These are phyloP conservation scores for Deilephila porcellus DNA, from an alignment of 2,888 invertebrate genomes.

Conservation along the genomic window DNA sequence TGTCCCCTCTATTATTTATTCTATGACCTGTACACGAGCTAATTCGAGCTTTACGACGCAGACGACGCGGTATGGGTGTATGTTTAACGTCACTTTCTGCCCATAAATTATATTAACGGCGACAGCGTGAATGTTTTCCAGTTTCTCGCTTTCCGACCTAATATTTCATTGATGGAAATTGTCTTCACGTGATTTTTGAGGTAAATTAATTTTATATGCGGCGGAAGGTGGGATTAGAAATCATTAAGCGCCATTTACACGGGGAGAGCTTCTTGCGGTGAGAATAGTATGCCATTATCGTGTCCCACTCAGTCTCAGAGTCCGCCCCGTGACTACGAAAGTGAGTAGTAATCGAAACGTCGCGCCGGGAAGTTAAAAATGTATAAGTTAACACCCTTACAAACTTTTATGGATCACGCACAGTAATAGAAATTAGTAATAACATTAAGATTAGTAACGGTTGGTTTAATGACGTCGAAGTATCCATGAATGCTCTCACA, in stretches of 20 bases:
- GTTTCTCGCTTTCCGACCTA: background rate
- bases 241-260: background rate
- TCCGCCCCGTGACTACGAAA: no score
- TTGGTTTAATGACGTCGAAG: no score
- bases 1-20: background rate
- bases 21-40: background rate
- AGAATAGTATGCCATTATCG: no score
- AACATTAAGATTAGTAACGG: no score
- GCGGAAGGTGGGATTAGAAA: background rate
- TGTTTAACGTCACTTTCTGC: constrained; percentile 23
- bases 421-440: no score
- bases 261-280: no score
- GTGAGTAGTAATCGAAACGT: no score
- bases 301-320: no score
- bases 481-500: no score
- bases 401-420: no score
- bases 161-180: constrained; percentile 11
- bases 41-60: constrained; percentile 27
- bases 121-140: background rate
- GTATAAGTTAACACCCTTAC: no score
- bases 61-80: constrained; percentile 3
- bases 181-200: background rate
- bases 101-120: constrained; percentile 29
- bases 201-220: background rate
- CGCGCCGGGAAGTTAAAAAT: no score